phyloP scores from a whole-genome alignment of 2,888 invertebrate genomes.

The Melinopterus prodromus region DNA sequence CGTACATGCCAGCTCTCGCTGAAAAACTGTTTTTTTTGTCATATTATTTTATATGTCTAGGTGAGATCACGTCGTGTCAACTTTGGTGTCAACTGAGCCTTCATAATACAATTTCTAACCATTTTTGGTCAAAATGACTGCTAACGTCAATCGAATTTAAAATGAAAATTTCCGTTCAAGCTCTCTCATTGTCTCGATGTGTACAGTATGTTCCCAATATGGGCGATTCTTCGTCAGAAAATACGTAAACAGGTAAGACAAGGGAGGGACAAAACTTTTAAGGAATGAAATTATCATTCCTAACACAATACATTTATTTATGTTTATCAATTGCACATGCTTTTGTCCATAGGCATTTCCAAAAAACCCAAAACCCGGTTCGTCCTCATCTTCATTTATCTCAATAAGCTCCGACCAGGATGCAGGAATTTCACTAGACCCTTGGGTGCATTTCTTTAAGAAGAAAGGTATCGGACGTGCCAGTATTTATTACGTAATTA shows the following conservation, averaged over 20 bases:
- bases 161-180: background rate
- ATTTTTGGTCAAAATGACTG: background rate
- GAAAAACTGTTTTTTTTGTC: too few species aligned
- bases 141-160: background rate
- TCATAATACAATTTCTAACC: background rate
- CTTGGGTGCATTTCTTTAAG: background rate
- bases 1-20: too few species aligned
- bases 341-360: background rate
- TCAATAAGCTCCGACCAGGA: background rate
- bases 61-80: background rate
- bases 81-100: background rate
- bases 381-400: background rate
- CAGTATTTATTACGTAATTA: background rate
- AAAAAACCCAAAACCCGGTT: background rate
- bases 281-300: background rate
- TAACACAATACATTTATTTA: conserved; percentile 5
- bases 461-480: background rate
- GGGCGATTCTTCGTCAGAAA: conserved; percentile 22
- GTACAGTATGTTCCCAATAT: conserved; percentile 11
- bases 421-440: background rate
- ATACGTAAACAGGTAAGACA: conserved; percentile 11
- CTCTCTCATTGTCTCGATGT: background rate
- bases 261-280: background rate
- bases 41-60: background rate
- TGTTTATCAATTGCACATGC: background rate